Conservation (phyloP, 1,140 invertebrate species). For the Probaryconus sp. region DNA sequence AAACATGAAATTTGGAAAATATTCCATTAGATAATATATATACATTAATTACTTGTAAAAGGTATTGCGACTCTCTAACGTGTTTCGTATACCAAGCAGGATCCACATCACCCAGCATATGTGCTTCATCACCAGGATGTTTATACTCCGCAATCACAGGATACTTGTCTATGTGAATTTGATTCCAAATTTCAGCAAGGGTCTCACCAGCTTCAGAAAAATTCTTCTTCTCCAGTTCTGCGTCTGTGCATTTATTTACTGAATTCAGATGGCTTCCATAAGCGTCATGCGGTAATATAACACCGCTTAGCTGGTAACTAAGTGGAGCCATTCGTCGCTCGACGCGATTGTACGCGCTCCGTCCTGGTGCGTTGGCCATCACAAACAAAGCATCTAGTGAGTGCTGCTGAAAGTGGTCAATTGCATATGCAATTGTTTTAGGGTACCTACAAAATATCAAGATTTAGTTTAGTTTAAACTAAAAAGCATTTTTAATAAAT, state of each 20-base stretch:
- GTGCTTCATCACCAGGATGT: conserved; percentile 5
- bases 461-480: neutral
- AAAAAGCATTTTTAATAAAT: too few species aligned
- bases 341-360: conserved; percentile 66
- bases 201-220: conserved; percentile 64
- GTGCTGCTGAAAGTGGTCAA: conserved; percentile 67
- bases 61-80: conserved; percentile 20
- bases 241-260: conserved; percentile 65
- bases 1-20: neutral
- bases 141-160: conserved; percentile 64
- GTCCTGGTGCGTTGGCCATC: conserved; percentile 67
- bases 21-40: conserved; percentile 1
- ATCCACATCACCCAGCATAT: neutral
- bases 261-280: conserved; percentile 71
- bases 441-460: conserved; percentile 27
- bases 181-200: conserved; percentile 67
- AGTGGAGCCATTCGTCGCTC: conserved; percentile 72
- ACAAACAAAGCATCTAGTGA: conserved; percentile 75
- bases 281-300: conserved; percentile 71
- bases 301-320: conserved; percentile 67
- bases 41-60: conserved; percentile 4
- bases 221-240: conserved; percentile 68
- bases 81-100: conserved; percentile 8
- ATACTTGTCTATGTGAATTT: conserved; percentile 64
- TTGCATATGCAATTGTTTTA: conserved; percentile 67